Percentiles rank a stretch among this genome's conserved stretches.
These are phyloP conservation scores for Choloepus didactylus DNA, from an alignment of 2,797 vertebrate species.

Conservation along the genomic window DNA sequence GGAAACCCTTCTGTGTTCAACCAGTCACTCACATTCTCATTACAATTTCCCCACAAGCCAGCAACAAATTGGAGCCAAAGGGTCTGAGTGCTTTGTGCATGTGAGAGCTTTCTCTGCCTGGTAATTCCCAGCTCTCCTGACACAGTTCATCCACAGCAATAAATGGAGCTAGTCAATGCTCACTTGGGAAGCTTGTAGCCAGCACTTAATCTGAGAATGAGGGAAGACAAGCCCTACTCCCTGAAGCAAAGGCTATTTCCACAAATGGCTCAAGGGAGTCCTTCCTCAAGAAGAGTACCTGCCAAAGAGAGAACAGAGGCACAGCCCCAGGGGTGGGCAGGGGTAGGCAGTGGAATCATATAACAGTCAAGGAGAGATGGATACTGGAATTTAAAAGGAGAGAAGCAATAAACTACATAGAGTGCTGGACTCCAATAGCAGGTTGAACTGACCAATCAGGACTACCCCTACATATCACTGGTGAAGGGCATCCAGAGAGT, in stretches of 20 bases:
- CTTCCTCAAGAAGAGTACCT: background rate
- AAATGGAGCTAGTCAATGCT: conserved; percentile 19
- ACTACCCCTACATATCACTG: background rate
- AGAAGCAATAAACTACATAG: background rate
- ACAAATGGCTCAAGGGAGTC: conserved; percentile 46
- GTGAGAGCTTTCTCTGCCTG: background rate
- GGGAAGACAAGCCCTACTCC: background rate
- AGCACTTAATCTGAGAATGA: conserved; percentile 40
- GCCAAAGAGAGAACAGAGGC: background rate
- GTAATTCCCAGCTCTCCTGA: background rate
- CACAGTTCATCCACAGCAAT: conserved; percentile 58
- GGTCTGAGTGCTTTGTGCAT: conserved; percentile 30
- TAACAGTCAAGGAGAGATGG: background rate
- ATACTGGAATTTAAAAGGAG: conserved; percentile 34
- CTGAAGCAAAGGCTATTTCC: conserved; percentile 62
- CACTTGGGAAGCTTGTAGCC: background rate
- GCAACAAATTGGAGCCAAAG: conserved; percentile 70
- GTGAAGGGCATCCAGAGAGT: background rate
- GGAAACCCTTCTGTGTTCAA: conserved; percentile 56
- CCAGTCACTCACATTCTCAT: conserved; percentile 48
- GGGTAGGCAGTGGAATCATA: background rate
- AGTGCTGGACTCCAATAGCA: background rate
- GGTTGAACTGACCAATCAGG: background rate
- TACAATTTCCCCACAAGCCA: conserved; percentile 47
- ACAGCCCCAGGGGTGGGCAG: background rate